phyloP scores from a whole-genome alignment of 1,140 invertebrate species.

The Aricia agestis region DNA sequence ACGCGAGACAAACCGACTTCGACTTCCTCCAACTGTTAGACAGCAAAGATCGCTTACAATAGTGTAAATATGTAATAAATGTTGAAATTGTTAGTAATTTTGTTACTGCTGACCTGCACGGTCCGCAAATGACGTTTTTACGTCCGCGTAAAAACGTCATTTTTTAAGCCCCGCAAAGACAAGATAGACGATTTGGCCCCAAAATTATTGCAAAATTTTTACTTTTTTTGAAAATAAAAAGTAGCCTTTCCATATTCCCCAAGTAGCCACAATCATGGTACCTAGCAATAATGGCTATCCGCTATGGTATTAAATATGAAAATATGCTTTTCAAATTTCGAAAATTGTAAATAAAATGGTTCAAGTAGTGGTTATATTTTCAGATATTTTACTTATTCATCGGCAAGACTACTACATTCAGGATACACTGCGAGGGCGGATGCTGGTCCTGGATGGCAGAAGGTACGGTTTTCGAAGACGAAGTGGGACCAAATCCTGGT shows the following conservation, averaged over 20 bases:
- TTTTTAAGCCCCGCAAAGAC: too few relatives aligned
- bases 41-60: conserved; percentile 38
- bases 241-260: too few relatives aligned
- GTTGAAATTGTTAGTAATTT: conserved; percentile 16
- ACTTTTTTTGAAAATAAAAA: too few relatives aligned
- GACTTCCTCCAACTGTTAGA: conserved; percentile 41
- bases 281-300: too few relatives aligned
- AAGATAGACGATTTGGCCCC: too few relatives aligned
- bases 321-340: too few relatives aligned
- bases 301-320: too few relatives aligned
- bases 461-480: conserved; percentile 34
- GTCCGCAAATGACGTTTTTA: too few relatives aligned
- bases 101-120: not conserved
- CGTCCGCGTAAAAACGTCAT: too few relatives aligned
- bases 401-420: conserved; percentile 21
- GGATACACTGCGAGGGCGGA: conserved; percentile 27
- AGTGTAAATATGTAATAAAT: conserved; percentile 21
- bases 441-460: conserved; percentile 31
- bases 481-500: conserved; percentile 30
- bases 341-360: too few relatives aligned
- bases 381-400: not conserved
- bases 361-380: not conserved
- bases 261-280: too few relatives aligned
- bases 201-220: too few relatives aligned
- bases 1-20: conserved; percentile 34